Evolutionary conservation across 2,888 invertebrate species (phyloP).

Genomic region (Epinotia ramella): DNA sequence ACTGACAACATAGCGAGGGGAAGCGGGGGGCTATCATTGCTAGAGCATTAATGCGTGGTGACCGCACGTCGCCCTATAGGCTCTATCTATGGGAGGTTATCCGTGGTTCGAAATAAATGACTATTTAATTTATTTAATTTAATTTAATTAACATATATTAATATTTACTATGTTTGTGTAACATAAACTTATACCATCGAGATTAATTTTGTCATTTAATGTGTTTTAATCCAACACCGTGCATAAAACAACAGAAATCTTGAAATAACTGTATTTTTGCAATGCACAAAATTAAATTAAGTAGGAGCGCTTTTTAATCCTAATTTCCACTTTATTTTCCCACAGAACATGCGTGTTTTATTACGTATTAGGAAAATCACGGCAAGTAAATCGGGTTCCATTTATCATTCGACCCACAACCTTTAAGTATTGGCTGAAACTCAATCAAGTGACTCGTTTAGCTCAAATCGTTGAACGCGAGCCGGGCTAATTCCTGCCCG

Average conservation of each 20-base stretch:
- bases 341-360: not conserved
- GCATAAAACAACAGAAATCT: not conserved
- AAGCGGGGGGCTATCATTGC: no score
- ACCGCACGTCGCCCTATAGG: no score
- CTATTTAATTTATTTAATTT: no score
- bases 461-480: conserved; percentile 43
- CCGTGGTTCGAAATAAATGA: no score
- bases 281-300: no score
- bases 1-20: no score
- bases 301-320: no score
- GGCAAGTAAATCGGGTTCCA: not conserved
- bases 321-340: no score
- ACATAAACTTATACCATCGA: not conserved
- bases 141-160: not conserved
- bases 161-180: not conserved
- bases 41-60: no score
- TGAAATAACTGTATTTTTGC: no score
- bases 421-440: not conserved
- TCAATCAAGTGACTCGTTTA: conserved; percentile 19
- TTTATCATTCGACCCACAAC: not conserved
- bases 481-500: conserved; percentile 54
- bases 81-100: no score
- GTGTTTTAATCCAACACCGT: not conserved
- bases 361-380: not conserved
- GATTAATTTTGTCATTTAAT: not conserved